Conservation (phyloP, 2,888 invertebrate species). For the Opisthograptis luteolata region DNA sequence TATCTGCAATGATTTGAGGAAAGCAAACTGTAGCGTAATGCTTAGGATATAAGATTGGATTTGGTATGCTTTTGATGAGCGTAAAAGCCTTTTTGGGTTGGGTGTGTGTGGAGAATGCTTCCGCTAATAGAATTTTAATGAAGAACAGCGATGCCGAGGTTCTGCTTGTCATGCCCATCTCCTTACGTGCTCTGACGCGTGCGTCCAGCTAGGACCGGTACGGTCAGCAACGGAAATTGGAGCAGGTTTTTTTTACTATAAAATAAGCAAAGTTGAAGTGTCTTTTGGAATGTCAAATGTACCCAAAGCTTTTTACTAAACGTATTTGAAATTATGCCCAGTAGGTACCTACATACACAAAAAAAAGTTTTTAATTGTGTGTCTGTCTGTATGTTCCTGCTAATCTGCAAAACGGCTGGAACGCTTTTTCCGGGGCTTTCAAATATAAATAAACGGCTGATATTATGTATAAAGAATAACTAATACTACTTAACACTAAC, state of each 20-base stretch:
- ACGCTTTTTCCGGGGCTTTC: no score
- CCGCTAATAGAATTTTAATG: conserved; percentile 84
- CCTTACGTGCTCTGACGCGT: conserved; percentile 73
- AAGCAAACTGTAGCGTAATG: conserved; percentile 23
- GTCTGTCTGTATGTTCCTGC: no score
- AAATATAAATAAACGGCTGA: no score
- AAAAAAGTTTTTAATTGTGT: no score
- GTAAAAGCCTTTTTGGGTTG: conserved; percentile 21
- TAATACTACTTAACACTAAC: no score
- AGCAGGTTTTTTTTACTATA: conserved; percentile 20
- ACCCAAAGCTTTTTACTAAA: no score
- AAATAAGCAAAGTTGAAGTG: no score
- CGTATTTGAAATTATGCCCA: no score
- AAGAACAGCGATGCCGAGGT: conserved; percentile 79
- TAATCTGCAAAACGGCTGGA: no score
- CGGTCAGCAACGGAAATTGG: conserved; percentile 46
- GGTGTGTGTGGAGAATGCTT: conserved; percentile 72
- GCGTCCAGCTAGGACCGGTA: conserved; percentile 50
- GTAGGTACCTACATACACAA: no score
- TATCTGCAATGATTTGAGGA: conserved; percentile 22
- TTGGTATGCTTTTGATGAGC: conserved; percentile 30
- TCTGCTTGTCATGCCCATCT: conserved; percentile 82
- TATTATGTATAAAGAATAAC: no score
- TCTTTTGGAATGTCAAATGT: no score
- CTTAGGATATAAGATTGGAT: conserved; percentile 16